A percentile compares a stretch with the other conserved stretches of the same genome.
Evolutionary conservation across 2,888 invertebrate genomes (phyloP).

Genomic region (Eilema depressum): DNA sequence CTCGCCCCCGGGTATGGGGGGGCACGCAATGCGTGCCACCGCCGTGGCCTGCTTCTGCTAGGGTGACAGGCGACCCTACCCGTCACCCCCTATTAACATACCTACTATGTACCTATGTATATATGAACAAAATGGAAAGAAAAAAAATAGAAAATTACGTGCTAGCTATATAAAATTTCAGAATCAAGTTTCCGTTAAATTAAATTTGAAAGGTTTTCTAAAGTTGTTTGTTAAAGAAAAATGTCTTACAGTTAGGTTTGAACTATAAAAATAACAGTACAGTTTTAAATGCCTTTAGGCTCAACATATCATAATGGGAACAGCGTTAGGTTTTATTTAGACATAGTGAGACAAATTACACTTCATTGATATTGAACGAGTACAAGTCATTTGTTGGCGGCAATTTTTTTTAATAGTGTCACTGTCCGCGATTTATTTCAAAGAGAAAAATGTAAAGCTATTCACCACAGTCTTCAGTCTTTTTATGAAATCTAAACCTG

Average conservation of each 20-base stretch:
- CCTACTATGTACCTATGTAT: too few relatives aligned
- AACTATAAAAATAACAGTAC: conserved; percentile 9
- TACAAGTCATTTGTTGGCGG: background rate
- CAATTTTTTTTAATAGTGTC: conserved; percentile 4
- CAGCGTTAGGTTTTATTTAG: conserved; percentile 3
- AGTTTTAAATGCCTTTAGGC: conserved; percentile 9
- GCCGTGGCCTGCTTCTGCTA: too few relatives aligned
- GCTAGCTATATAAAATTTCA: too few relatives aligned
- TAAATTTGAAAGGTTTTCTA: too few relatives aligned
- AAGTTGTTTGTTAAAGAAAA: conserved; percentile 5
- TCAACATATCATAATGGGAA: conserved; percentile 1
- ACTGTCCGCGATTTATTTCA: background rate
- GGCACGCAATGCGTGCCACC: too few relatives aligned
- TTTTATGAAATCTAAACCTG: background rate
- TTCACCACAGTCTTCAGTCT: background rate
- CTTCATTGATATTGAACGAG: conserved; percentile 14
- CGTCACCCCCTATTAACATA: too few relatives aligned
- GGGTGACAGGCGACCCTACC: too few relatives aligned
- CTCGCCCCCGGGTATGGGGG: too few relatives aligned
- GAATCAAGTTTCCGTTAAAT: too few relatives aligned
- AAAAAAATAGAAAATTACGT: background rate
- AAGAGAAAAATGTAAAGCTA: background rate
- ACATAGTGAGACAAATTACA: conserved; percentile 8
- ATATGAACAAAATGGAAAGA: background rate
- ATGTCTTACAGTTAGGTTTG: background rate